Evolutionary conservation across 2,888 invertebrate genomes (phyloP).

Genomic region (Heteromurus nitidus): DNA sequence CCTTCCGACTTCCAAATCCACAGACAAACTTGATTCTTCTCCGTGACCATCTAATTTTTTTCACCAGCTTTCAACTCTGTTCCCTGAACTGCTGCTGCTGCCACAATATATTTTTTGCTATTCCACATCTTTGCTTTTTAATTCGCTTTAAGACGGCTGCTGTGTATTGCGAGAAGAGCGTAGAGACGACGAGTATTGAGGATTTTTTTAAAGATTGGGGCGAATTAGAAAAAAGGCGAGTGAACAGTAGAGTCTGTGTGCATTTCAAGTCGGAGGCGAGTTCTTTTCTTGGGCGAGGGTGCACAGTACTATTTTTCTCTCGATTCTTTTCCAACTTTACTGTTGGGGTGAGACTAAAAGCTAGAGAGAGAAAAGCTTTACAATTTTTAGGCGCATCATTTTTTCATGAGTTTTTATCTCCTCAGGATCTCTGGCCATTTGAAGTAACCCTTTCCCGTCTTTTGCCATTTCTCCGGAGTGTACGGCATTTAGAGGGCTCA

Average conservation of each 20-base stretch:
- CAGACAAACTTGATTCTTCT: background rate
- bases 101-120: background rate
- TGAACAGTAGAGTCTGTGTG: no score
- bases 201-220: no score
- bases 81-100: background rate
- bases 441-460: background rate
- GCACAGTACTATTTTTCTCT: conserved; percentile 17
- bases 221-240: no score
- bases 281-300: background rate
- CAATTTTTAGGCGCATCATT: conserved; percentile 57
- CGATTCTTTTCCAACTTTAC: background rate
- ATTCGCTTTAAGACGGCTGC: no score
- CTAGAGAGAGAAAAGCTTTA: conserved; percentile 25
- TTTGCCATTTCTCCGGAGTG: no score
- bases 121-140: no score
- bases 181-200: no score
- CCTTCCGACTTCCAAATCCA: background rate
- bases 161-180: no score
- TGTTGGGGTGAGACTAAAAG: conserved; percentile 43
- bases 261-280: no score
- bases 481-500: background rate
- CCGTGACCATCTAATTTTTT: no score
- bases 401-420: conserved; percentile 55
- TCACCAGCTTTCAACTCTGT: no score
- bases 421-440: background rate